Conservation (phyloP, 2,797 vertebrate species). For the Anguilla pacifica region DNA sequence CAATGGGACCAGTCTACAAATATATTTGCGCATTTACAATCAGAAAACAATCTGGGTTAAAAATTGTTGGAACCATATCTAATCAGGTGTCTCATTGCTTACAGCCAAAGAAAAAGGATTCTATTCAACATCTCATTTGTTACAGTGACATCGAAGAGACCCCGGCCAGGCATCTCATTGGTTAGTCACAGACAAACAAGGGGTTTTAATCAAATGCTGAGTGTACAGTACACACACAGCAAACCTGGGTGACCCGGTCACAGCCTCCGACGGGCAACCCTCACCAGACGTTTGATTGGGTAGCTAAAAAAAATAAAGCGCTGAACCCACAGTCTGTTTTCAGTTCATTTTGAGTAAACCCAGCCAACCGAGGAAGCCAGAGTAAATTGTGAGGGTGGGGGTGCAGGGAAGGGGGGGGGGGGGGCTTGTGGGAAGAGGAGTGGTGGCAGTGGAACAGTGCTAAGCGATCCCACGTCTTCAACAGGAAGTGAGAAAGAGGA, state of each 20-base stretch:
- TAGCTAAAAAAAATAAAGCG: neutral
- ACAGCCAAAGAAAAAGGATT: neutral
- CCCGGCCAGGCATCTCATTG: neutral
- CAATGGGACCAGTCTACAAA: neutral
- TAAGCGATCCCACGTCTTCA: neutral
- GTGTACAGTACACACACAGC: neutral
- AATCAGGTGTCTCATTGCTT: neutral
- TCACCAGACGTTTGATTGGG: neutral
- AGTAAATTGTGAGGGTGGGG: neutral
- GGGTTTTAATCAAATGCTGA: neutral
- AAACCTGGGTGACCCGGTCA: neutral
- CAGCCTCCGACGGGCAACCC: neutral
- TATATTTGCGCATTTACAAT: neutral
- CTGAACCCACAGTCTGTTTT: neutral
- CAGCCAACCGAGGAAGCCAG: neutral
- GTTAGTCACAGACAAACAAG: neutral
- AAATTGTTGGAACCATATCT: neutral
- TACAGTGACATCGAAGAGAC: neutral
- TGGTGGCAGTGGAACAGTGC: neutral
- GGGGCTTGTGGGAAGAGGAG: neutral
- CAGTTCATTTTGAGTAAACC: neutral
- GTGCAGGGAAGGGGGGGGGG: neutral
- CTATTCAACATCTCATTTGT: neutral
- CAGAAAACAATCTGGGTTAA: neutral
- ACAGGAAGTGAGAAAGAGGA: constrained; percentile 6